Evolutionary conservation across 2,797 vertebrate genomes (phyloP), one percentile per base, ranked within the genome.

Genomic region (Aotus griseimembra): DNA sequence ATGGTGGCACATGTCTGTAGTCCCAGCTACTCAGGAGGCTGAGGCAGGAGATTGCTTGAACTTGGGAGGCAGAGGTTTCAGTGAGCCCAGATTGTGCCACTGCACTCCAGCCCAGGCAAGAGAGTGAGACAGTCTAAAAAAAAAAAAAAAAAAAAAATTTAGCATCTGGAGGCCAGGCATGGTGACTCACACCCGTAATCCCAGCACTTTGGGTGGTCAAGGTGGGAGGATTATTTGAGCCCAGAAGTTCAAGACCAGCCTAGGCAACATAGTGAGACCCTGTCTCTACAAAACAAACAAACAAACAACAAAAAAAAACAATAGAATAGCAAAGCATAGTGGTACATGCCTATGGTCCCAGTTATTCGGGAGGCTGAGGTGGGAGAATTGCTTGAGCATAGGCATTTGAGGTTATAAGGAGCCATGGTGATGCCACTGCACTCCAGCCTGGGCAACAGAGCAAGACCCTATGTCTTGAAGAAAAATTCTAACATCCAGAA

Each of bases 1-100:
- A 4, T 72, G n/a, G 67, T 72, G n/a, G 8, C 10, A 0, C 2
- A 5, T 20, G 0, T n/a, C n/a, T 72, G 19, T 70, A 72, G 67
- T 72, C 67, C n/a, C 67, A 72, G n/a, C 36, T 72, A 22, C 67
- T 22, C 0, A 2, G n/a, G 67, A 72, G n/a, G 19, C 67, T 39
- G 19, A 36, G 19, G 67, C n/a, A 22, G 10, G n/a, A 72, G 9
- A 39, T 39, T 9, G 2, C n/a, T 72, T 39, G 9, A 72, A 22
- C 67, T 36, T 11, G 10, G 9, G 67, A 72, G n/a, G 30, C 61
- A 67, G 61, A n/a, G 30, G 61, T n/a, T 67, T 33, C 61, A 67
- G 61, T 67, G 30, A n/a, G 30, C 30, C 61, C 61, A 67, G 61
- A 67, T 67, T 67, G 33, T 4, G 0, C 61, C 61, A 67, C 61